These are phyloP conservation scores for Euplagia quadripunctaria DNA, from an alignment of 2,888 invertebrate species.

Conservation along the genomic window DNA sequence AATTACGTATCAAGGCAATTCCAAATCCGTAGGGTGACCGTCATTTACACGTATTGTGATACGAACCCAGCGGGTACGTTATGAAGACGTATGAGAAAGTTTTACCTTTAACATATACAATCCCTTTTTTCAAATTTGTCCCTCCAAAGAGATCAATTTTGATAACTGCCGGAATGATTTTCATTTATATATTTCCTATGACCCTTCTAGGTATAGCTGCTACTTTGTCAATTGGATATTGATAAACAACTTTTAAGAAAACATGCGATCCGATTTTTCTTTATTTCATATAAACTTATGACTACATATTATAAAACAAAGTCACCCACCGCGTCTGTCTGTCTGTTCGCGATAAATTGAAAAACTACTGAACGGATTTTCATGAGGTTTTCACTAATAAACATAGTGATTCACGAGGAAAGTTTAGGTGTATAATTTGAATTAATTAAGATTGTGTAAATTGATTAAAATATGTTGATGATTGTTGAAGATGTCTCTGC, in stretches of 20 bases:
- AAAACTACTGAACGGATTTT: too few species aligned
- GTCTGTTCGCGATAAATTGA: too few species aligned
- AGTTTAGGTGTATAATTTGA: too few species aligned
- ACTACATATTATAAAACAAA: too few species aligned
- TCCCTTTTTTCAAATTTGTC: conserved; percentile 16
- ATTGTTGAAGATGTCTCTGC: too few species aligned
- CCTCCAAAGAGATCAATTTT: conserved; percentile 38
- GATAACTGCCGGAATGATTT: conserved; percentile 20
- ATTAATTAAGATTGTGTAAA: too few species aligned
- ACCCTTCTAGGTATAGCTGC: background rate
- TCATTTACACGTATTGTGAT: conserved; percentile 67
- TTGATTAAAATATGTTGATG: too few species aligned
- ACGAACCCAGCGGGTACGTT: conserved; percentile 58
- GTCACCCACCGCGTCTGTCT: too few species aligned
- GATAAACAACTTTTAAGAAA: too few species aligned
- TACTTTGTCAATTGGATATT: too few species aligned
- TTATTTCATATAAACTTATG: background rate
- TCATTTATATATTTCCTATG: background rate
- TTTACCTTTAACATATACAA: conserved; percentile 26
- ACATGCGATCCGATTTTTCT: background rate
- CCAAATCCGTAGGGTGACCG: conserved; percentile 61
- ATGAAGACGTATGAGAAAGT: conserved; percentile 56
- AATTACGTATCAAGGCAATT: conserved; percentile 77
- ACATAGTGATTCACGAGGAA: too few species aligned
- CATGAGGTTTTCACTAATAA: too few species aligned